Percentiles rank a stretch among this genome's conserved stretches.
Conservation (phyloP, 2,888 invertebrate species). For the Aplocera efformata region DNA sequence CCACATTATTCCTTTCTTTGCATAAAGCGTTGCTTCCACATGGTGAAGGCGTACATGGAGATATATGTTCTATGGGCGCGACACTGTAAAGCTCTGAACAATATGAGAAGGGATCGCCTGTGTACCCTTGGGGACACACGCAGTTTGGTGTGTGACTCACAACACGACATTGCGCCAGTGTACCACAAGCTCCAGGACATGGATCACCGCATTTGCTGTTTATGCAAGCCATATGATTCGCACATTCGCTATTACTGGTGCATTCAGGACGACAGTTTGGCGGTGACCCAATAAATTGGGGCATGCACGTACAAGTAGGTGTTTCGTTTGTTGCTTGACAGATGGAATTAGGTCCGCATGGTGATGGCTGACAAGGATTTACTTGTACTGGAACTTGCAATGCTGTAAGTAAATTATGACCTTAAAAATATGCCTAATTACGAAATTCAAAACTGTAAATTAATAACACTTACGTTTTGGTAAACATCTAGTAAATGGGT, state of each 20-base stretch:
- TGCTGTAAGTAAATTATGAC: constrained; percentile 39
- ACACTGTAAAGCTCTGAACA: constrained; percentile 71
- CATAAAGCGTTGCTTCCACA: constrained; percentile 88
- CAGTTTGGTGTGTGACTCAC: constrained; percentile 87
- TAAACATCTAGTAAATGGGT: constrained; percentile 86
- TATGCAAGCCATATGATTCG: constrained; percentile 83
- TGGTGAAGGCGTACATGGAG: constrained; percentile 85
- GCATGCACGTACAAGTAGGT: constrained; percentile 85
- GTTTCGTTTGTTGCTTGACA: constrained; percentile 82
- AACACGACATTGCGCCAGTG: constrained; percentile 86
- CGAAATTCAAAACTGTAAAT: too few species aligned
- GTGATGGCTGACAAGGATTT: constrained; percentile 84
- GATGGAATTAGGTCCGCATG: constrained; percentile 84
- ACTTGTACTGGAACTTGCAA: constrained; percentile 55
- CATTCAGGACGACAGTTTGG: constrained; percentile 88
- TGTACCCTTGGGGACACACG: constrained; percentile 82
- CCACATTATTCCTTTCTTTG: constrained; percentile 84
- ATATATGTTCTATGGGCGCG: constrained; percentile 58
- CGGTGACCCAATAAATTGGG: constrained; percentile 84
- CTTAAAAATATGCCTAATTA: not conserved
- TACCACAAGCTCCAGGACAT: constrained; percentile 85
- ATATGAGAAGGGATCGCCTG: constrained; percentile 86
- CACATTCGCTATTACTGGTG: constrained; percentile 85
- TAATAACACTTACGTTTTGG: constrained; percentile 77
- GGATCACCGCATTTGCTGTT: constrained; percentile 88